Evolutionary conservation across 2,113 vertebrate species (phyloP), one percentile per base, ranked within the genome.

Genomic region (Hemichromis elongatus): DNA sequence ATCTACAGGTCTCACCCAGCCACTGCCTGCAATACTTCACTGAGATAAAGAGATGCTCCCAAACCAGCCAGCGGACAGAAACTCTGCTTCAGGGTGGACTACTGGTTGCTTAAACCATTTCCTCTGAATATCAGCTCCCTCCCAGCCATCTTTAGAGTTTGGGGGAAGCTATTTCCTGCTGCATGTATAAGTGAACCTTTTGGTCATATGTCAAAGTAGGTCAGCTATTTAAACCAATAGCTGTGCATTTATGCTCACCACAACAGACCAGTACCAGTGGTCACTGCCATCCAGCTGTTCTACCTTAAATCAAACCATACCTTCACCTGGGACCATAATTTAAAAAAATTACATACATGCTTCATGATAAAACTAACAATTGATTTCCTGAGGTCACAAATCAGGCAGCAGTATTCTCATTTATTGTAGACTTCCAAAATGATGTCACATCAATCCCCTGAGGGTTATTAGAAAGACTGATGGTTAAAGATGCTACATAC

Each of bases 51-150:
- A 3, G 56, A 30, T 63, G 18, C 18, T 0, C 30, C 59, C 59
- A 63, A 7, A 61, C 57, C 57, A 61, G 57, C 16, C 57, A 35
- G 57, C 28, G 0, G 28, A 61, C 9, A 61, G 1, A 61, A 7
- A 63, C 30, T 4, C n/a, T 68, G 63, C 63, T 9, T 68, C 63
- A 42, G 35, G 35, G n/a, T 16, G 12, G 42, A 12, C 63, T 68
- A 4, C 35, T 24, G n/a, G 7, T 24, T 68, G 4, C 35, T 24
- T 68, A 14, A 40, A 40, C n/a, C 35, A 40, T 68, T 9, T 68
- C 7, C 7, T 42, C 63, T 42, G 63, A 42, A 40, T 0, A 68
- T 24, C 3, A 0, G 37, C 37, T 21, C 13, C 37, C 21, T 70
- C 14, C 14, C 3, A 45, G 21, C 0, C 66, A 47, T 6, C 37